Evolutionary conservation across 2,888 invertebrate genomes (phyloP).

Genomic region (Acanthosepion lycidas): DNA sequence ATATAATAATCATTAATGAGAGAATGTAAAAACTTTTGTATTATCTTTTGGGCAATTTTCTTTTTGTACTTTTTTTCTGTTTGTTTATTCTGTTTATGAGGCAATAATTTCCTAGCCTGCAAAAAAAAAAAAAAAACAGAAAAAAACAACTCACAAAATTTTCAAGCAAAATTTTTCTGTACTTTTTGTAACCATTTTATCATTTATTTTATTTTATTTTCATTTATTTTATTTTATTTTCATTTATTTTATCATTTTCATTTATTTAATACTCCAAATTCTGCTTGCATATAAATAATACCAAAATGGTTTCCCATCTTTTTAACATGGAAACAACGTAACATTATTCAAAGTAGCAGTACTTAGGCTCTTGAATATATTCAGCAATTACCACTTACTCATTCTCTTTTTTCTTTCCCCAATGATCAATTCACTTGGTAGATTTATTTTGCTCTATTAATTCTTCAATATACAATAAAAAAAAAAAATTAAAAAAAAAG

Average conservation of each 20-base stretch:
- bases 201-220: background rate
- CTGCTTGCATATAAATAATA: background rate
- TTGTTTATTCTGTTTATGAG: background rate
- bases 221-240: background rate
- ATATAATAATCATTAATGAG: background rate
- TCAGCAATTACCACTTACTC: too few relatives aligned
- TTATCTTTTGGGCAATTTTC: background rate
- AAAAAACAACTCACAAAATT: background rate
- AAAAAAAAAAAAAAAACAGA: background rate
- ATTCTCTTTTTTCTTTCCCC: too few relatives aligned
- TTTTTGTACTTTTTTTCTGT: background rate
- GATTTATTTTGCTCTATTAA: too few relatives aligned
- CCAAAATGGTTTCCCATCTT: too few relatives aligned
- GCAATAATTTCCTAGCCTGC: background rate
- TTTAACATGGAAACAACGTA: too few relatives aligned
- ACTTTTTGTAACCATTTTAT: background rate
- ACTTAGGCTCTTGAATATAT: too few relatives aligned
- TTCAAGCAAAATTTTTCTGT: background rate
- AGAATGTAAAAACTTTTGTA: background rate
- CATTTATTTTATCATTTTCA: conserved; percentile 33
- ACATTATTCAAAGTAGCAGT: too few relatives aligned
- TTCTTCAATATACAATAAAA: too few relatives aligned
- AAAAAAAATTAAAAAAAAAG: too few relatives aligned
- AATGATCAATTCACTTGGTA: too few relatives aligned
- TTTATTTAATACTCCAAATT: conserved; percentile 13